Base-by-base conservation (phyloP, 1,140 invertebrate genomes). In the Centruroides vittatus region DNA sequence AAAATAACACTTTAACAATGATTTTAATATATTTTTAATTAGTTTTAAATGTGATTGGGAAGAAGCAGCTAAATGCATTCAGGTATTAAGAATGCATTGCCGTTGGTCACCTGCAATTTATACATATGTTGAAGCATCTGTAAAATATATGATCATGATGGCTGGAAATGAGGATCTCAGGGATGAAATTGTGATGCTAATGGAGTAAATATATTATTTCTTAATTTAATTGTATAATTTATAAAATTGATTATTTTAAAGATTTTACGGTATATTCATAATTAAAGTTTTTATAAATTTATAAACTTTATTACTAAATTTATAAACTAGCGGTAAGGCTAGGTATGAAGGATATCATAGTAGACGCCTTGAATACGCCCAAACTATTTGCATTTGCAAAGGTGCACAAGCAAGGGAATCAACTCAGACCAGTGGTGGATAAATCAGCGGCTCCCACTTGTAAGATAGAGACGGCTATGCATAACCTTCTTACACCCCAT, bases 221-320 rank as follows among this genome's bases (percentile, higher is more conserved):
- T 41, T 41, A 8, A 41, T 41, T 41, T 8, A 5, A 6, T 41
- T 41, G 5, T 6, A 3, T 50, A 60, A 60, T 58, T 57, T 36
- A 64, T 74, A 62, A 81, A 85, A 66, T 84, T 86, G 23, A 23
- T 23, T 23, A 23, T 23, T 23, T 23, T 23, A 23, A 23, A 23
- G 23, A 23, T 23, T 23, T 2, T 23, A 23, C 23, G 2, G 23
- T 23, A 23, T 23, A 23, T 23, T 23, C 23, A 23, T 23, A n/a
- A n/a, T n/a, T n/a, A 23, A 23, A 23, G 23, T 23, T 23, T 23
- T 23, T 23, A n/a, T n/a, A n/a, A n/a, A n/a, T n/a, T n/a, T n/a
- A n/a, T n/a, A n/a, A n/a, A n/a, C n/a, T n/a, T n/a, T n/a, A n/a
- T n/a, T n/a, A n/a, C n/a, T n/a, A n/a, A n/a, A n/a, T n/a, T n/a